phyloP scores from a whole-genome alignment of 1,140 invertebrate species.

The Heliconius hermathena region DNA sequence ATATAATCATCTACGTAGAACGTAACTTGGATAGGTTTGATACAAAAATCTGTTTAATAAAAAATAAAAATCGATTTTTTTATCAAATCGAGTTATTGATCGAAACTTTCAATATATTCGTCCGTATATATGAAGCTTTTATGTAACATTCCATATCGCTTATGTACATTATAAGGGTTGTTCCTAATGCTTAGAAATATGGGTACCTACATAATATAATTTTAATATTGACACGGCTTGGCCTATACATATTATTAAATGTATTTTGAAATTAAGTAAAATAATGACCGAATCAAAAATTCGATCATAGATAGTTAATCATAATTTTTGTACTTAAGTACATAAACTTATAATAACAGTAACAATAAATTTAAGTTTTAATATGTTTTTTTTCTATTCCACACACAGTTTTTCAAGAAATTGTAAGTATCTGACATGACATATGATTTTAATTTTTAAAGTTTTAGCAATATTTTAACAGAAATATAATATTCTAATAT shows the following conservation, averaged over 20 bases:
- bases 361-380: slow-evolving; percentile 28
- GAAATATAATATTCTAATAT: neutral
- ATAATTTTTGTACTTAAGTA: slow-evolving; percentile 8
- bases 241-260: slow-evolving; percentile 27
- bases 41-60: slow-evolving; percentile 7
- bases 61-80: slow-evolving; percentile 12
- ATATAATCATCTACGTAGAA: slow-evolving; percentile 66
- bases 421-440: neutral
- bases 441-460: neutral
- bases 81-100: slow-evolving; percentile 8
- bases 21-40: slow-evolving; percentile 49
- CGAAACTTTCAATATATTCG: slow-evolving; percentile 38
- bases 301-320: neutral
- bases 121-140: slow-evolving; percentile 41
- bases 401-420: neutral
- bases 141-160: slow-evolving; percentile 57
- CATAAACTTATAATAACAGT: slow-evolving; percentile 20
- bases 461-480: neutral
- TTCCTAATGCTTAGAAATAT: slow-evolving; percentile 65
- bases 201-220: slow-evolving; percentile 44
- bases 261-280: slow-evolving; percentile 8
- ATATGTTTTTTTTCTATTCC: slow-evolving; percentile 29
- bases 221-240: slow-evolving; percentile 35
- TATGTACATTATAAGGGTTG: slow-evolving; percentile 62
- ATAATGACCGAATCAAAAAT: slow-evolving; percentile 3